Base-by-base conservation (phyloP, 2,888 invertebrate species). In the Malthinus seriepunctatus region DNA sequence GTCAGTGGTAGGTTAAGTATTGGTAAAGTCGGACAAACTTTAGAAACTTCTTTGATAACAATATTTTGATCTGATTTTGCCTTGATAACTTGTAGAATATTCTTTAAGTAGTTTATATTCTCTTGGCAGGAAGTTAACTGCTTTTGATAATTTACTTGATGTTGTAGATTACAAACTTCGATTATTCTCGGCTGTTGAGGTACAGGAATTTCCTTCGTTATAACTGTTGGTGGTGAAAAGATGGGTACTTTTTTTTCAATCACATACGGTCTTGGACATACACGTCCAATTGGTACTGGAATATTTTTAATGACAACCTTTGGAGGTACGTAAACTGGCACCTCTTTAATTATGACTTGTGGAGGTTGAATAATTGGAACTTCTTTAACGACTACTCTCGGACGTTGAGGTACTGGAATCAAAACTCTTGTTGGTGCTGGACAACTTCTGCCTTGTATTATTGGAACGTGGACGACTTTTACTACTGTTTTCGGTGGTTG, bases 341-440 rank as follows among this genome's bases (percentile, higher is more conserved):
- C 32, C 34, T 56, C 38, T 33, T 54, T 44, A 9, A 56, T 37
- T 11, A 60, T 48, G 14, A 60, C 35, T 12, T 32, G 35, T 2
- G 56, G 52, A 11, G 56, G 58, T 15, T 44, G 48, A 12, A 51
- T 35, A 15, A 59, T 47, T 3, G 60, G 57, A 0, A 61, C 42
- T 46, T 61, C 51, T 39, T 58, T 57, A 6, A 51, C 35, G 42
- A 56, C 39, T 8, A 46, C 35, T 32, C 50, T 33, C 32, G 51
- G 14, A 12, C 49, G 58, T 37, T 49, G 58, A 23, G 32, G 15
- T 1, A 60, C 32, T 3, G 60, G 60, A 8, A 60, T 34, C 1
- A 52, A 8, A 23, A 60, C 23, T 9, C 42, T 23, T 15, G 35
- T 46, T 10, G 51, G 45, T 4, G 38, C 2, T 11, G 48, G 49